phyloP scores from a whole-genome alignment of 2,888 invertebrate genomes.

The Lycaena phlaeas region DNA sequence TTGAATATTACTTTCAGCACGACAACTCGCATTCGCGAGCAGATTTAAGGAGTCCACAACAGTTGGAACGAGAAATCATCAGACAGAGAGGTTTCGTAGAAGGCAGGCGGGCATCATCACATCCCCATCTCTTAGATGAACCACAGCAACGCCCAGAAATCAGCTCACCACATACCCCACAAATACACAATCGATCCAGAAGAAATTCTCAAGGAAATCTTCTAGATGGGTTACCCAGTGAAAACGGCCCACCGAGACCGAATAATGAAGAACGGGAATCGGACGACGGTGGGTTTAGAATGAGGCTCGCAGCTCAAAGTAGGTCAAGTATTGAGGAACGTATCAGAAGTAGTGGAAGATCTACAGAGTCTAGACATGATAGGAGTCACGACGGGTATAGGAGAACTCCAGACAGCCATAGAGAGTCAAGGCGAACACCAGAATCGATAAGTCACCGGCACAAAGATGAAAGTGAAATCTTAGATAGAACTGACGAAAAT shows the following conservation, averaged over 20 bases:
- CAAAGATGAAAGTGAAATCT: constrained; percentile 34
- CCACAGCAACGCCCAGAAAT: constrained; percentile 50
- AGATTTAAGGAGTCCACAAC: constrained; percentile 75
- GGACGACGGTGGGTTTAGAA: constrained; percentile 75
- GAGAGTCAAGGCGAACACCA: constrained; percentile 1
- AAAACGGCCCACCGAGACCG: constrained; percentile 34
- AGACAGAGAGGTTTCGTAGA: constrained; percentile 71
- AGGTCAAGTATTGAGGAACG: constrained; percentile 57
- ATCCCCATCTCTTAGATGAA: constrained; percentile 76
- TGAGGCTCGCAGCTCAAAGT: constrained; percentile 50
- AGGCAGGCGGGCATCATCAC: constrained; percentile 75
- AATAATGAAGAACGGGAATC: constrained; percentile 66
- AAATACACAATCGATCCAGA: constrained; percentile 52
- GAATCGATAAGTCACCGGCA: constrained; percentile 40
- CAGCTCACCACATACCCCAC: constrained; percentile 47
- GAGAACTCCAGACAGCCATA: constrained; percentile 38
- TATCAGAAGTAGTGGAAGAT: constrained; percentile 58
- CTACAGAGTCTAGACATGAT: constrained; percentile 43
- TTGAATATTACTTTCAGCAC: constrained; percentile 38
- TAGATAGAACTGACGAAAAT: constrained; percentile 48
- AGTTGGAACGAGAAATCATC: constrained; percentile 73
- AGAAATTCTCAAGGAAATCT: constrained; percentile 76
- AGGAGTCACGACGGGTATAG: constrained; percentile 44
- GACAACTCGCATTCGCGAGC: constrained; percentile 58
- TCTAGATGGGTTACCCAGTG: constrained; percentile 55